Evolutionary conservation across 1,140 invertebrate genomes (phyloP).

Genomic region (Procambarus virginalis): DNA sequence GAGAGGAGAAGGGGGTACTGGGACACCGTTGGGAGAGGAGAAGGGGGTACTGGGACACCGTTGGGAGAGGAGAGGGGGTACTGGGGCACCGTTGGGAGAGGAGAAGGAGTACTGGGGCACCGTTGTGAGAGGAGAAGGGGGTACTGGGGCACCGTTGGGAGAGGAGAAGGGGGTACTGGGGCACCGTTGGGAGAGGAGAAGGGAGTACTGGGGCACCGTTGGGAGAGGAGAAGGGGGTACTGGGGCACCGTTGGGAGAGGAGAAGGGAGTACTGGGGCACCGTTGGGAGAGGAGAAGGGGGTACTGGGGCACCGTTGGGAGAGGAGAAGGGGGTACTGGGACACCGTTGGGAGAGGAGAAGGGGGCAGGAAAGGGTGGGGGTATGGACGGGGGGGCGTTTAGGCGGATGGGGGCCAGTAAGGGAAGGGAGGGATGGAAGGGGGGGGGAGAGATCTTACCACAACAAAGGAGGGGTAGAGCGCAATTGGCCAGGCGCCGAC

Average conservation of each 20-base stretch:
- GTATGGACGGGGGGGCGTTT: not conserved
- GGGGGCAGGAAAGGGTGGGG: too few species aligned
- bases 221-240: too few species aligned
- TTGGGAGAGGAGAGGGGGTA: not conserved
- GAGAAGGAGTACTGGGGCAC: too few species aligned
- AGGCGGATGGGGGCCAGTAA: not conserved
- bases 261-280: too few species aligned
- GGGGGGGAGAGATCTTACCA: not conserved
- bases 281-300: not conserved
- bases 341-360: too few species aligned
- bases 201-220: too few species aligned
- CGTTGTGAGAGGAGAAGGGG: too few species aligned
- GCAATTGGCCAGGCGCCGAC: conserved; percentile 13
- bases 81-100: too few species aligned
- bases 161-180: not conserved
- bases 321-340: too few species aligned
- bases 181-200: not conserved
- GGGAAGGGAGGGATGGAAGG: not conserved
- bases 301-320: too few species aligned
- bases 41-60: too few species aligned
- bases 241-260: not conserved
- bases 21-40: not conserved
- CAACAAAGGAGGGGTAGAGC: conserved; percentile 6
- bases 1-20: too few species aligned
- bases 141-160: not conserved